These are phyloP conservation scores for Acanthopleura granulata DNA, from an alignment of 2,888 invertebrate genomes.

Conservation along the genomic window DNA sequence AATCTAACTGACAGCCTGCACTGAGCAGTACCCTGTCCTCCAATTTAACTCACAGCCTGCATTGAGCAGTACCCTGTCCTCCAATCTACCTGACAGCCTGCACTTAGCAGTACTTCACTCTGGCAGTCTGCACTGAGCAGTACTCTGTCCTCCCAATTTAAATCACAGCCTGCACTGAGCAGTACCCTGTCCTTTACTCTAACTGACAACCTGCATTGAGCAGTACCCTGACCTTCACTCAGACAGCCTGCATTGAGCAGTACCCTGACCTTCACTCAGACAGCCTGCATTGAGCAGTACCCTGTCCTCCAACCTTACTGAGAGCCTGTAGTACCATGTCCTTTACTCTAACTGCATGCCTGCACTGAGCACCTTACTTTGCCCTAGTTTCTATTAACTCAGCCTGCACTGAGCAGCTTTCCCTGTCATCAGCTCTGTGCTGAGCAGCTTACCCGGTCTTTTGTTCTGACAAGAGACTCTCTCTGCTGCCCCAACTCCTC, in stretches of 20 bases:
- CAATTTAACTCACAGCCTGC: neutral
- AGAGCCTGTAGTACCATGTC: neutral
- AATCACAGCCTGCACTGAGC: neutral
- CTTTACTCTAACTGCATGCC: neutral
- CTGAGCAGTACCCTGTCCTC: neutral
- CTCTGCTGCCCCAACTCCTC: conserved; percentile 82
- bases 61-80: neutral
- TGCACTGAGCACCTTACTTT: neutral
- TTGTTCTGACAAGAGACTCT: conserved; percentile 78
- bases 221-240: neutral
- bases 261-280: neutral
- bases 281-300: no score
- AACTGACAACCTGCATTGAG: neutral
- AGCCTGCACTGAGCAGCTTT: no score
- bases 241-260: neutral
- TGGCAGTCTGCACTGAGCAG: no score
- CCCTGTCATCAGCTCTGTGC: no score
- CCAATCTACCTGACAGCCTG: no score
- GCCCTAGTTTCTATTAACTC: no score
- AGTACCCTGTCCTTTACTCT: neutral
- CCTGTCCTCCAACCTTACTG: no score
- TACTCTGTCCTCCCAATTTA: no score
- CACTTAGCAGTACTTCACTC: no score
- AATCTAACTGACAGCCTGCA: no score
- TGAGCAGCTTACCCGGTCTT: conserved; percentile 71